Evolutionary conservation across 2,888 invertebrate genomes (phyloP), one percentile per base, ranked within the genome.

Genomic region (Altica lythri): DNA sequence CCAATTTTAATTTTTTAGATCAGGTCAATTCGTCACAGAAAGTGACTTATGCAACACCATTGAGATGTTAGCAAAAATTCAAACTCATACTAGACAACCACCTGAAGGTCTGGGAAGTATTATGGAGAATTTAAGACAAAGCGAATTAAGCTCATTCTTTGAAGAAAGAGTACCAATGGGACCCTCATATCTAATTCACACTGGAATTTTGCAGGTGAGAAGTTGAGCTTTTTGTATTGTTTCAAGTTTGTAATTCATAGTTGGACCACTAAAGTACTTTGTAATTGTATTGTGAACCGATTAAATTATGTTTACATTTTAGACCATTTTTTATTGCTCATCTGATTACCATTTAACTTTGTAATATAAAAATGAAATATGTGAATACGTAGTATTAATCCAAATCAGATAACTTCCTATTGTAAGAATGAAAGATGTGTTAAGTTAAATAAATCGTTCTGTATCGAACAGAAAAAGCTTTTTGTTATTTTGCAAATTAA

Each of bases 111-210:
- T 95, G 47, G 83, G 86, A 1, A 83, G 86, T 46, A 79, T 95
- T 48, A 86, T 95, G 46, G 95, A 96, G 65, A 83, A 90, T 58
- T 77, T 95, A 16, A 81, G 90, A 67, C 87, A 86, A 62, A 82
- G 79, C 69, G 91, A 91, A 68, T 84, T 86, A 0, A 78, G 79
- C 53, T 82, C 83, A 4, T 85, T 88, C 65, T 79, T 90, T 48
- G 85, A 88, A 1, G 95, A 95, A 66, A 80, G 92, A 59, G 84
- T 88, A 10, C 83, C 89, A 1, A 83, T 86, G 13, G 91, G 91
- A 13, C 89, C 92, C 1, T 89, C 90, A 2, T 87, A 92, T 16
- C 94, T 95, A 73, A 94, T 96, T 70, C 94, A 95, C 75, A 90
- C 94, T 47, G 95, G 95, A 55, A 92, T 96, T 72, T 83, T 89